phyloP scores from a whole-genome alignment of 2,113 vertebrate species.

The Lophochroa leadbeateri region DNA sequence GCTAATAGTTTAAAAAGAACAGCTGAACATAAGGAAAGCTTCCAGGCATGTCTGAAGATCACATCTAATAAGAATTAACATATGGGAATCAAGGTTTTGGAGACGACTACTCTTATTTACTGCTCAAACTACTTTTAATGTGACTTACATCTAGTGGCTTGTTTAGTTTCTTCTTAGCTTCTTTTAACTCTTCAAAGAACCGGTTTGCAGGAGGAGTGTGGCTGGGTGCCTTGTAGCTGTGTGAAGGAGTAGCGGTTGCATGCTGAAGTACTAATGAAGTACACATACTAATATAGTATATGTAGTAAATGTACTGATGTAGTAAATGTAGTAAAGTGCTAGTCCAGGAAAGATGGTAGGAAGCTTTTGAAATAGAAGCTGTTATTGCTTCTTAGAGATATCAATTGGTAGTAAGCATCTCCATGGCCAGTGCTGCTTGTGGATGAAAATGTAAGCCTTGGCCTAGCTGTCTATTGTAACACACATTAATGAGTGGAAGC shows the following conservation, averaged over 20 bases:
- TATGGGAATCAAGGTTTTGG: background rate
- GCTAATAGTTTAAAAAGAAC: background rate
- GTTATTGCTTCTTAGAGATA: background rate
- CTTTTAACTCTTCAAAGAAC: background rate
- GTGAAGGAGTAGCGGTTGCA: fast-evolving
- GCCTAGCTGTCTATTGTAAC: background rate
- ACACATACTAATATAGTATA: no score
- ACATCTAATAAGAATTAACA: background rate
- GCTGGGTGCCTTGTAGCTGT: fast-evolving
- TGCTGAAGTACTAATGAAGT: background rate
- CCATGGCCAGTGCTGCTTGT: background rate
- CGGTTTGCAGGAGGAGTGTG: background rate
- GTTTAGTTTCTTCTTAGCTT: background rate
- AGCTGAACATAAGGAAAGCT: background rate
- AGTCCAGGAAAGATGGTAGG: no score
- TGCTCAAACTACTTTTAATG: background rate
- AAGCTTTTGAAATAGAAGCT: background rate
- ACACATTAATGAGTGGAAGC: fast-evolving
- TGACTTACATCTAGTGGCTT: background rate
- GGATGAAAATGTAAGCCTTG: background rate
- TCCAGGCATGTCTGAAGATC: background rate
- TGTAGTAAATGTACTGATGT: background rate
- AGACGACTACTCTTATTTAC: background rate
- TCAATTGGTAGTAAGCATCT: background rate
- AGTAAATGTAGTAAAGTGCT: background rate